These are phyloP conservation scores for Rhagonycha fulva DNA, from an alignment of 2,888 invertebrate species.

Conservation along the genomic window DNA sequence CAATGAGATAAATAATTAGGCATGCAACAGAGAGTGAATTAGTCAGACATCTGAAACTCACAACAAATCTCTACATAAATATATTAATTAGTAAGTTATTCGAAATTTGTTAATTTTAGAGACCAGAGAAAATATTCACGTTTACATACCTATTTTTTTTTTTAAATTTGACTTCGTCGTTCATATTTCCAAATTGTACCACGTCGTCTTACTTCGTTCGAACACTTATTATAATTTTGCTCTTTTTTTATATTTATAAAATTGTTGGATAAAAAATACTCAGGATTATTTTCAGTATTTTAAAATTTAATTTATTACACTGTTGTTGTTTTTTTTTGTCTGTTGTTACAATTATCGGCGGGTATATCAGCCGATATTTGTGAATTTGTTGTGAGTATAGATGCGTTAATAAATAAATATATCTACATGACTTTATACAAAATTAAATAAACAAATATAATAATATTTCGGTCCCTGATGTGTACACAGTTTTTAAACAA, in stretches of 20 bases:
- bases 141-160: constrained; percentile 35
- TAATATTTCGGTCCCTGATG: constrained; percentile 53
- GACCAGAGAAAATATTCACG: constrained; percentile 27
- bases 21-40: constrained; percentile 23
- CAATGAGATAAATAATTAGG: background rate
- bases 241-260: background rate
- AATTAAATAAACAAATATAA: constrained; percentile 45
- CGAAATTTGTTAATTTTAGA: constrained; percentile 37
- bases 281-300: constrained; percentile 27
- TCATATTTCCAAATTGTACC: constrained; percentile 17
- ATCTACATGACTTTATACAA: constrained; percentile 57
- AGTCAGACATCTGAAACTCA: constrained; percentile 52
- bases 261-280: constrained; percentile 28
- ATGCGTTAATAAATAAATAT: constrained; percentile 56
- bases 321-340: constrained; percentile 18
- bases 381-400: constrained; percentile 57
- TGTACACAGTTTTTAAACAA: constrained; percentile 37
- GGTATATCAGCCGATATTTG: constrained; percentile 41
- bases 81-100: constrained; percentile 39
- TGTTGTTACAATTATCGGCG: constrained; percentile 34
- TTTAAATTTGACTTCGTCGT: constrained; percentile 14
- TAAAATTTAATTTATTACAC: constrained; percentile 48
- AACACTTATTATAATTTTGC: background rate
- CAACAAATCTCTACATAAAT: constrained; percentile 46
- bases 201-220: constrained; percentile 9